These are phyloP conservation scores for Ciconia maguari DNA, from an alignment of 2,113 vertebrate genomes.

Conservation along the genomic window DNA sequence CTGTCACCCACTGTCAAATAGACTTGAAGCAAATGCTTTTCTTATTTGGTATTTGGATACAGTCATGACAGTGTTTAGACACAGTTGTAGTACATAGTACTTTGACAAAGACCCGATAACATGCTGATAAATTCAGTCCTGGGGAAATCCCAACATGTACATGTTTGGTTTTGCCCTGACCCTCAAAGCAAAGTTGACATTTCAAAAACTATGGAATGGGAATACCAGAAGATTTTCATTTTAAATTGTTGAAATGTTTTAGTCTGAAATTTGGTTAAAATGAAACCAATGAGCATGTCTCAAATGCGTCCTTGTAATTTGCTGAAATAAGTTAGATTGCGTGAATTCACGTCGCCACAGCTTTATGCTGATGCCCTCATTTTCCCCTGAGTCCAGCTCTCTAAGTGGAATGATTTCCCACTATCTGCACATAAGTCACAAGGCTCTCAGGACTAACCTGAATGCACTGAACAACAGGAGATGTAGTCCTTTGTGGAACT, in stretches of 20 bases:
- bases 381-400: background rate
- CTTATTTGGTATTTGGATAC: background rate
- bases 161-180: background rate
- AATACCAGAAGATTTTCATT: background rate
- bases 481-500: background rate
- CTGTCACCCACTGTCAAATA: background rate
- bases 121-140: background rate
- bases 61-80: background rate
- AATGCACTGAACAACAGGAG: background rate
- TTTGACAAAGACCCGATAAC: background rate
- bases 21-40: constrained; percentile 9
- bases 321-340: background rate
- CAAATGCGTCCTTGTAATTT: background rate
- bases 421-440: background rate
- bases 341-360: background rate
- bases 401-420: background rate
- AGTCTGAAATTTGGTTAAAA: background rate
- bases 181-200: background rate
- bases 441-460: background rate
- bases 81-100: background rate
- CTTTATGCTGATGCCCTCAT: background rate
- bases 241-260: background rate
- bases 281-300: background rate
- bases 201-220: background rate
- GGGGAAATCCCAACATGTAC: background rate